phyloP scores from a whole-genome alignment of 2,797 vertebrate genomes.

The Urocyon cinereoargenteus region DNA sequence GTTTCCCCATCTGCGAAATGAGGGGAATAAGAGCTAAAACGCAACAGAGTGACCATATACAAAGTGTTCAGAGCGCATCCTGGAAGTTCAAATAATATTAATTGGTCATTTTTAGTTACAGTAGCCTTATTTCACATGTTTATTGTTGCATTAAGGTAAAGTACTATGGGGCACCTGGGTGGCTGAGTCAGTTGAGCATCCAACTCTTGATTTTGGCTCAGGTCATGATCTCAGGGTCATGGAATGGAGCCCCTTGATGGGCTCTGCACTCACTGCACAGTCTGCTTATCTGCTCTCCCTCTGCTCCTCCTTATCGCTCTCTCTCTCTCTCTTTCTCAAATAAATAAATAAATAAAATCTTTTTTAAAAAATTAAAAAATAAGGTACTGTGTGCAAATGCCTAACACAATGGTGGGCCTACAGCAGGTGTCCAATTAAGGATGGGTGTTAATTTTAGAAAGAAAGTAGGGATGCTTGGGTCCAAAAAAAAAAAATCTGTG shows the following conservation, averaged over 20 bases:
- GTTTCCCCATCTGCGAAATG: background rate
- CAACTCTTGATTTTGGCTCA: background rate
- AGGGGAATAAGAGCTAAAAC: too few species aligned
- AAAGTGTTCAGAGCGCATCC: too few species aligned
- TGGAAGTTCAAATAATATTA: too few species aligned
- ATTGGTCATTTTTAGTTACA: background rate
- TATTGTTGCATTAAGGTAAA: background rate
- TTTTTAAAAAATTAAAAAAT: background rate
- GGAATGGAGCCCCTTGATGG: accelerated
- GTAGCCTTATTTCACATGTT: too few species aligned
- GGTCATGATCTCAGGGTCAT: background rate
- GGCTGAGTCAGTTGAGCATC: background rate
- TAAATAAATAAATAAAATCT: background rate
- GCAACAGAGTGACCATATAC: background rate
- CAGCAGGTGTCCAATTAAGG: accelerated
- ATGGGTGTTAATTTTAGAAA: background rate
- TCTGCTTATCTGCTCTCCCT: background rate
- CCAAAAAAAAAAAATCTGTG: background rate
- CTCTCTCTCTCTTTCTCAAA: background rate
- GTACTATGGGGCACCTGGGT: background rate
- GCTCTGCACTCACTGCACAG: background rate
- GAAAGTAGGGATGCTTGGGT: background rate
- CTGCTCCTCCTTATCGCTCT: background rate
- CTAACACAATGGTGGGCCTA: accelerated
- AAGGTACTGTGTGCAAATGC: background rate